Conservation (phyloP, 2,888 invertebrate genomes). For the Siphlonurus alternatus region DNA sequence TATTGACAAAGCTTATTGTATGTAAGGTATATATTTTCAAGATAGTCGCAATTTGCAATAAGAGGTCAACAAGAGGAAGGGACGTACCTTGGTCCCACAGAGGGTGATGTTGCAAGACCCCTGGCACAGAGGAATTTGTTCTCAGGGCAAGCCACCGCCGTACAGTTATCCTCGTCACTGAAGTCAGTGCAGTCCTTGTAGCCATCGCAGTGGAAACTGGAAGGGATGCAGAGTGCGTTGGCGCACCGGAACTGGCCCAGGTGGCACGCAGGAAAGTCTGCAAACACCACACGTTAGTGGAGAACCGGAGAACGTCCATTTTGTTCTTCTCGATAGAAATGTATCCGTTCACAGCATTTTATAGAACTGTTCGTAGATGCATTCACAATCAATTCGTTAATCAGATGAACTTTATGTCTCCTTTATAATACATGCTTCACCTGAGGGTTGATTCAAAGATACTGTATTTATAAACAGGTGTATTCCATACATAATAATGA, state of each 20-base stretch:
- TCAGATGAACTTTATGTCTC: no score
- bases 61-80: no score
- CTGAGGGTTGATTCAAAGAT: no score
- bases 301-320: conserved; percentile 10
- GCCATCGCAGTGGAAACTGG: conserved; percentile 68
- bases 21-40: no score
- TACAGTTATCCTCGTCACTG: conserved; percentile 77
- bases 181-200: conserved; percentile 85
- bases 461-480: no score
- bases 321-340: neutral
- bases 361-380: no score
- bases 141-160: conserved; percentile 70
- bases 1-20: no score
- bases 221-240: conserved; percentile 85
- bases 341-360: neutral
- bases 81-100: neutral
- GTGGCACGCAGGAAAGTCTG: conserved; percentile 78
- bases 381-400: no score
- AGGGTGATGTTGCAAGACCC: conserved; percentile 26
- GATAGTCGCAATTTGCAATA: no score
- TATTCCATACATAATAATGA: no score
- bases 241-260: conserved; percentile 84
- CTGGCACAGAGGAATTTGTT: conserved; percentile 81
- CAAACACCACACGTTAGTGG: no score
- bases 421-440: no score